phyloP scores from a whole-genome alignment of 2,888 invertebrate genomes.

The Hypomecis punctinalis region DNA sequence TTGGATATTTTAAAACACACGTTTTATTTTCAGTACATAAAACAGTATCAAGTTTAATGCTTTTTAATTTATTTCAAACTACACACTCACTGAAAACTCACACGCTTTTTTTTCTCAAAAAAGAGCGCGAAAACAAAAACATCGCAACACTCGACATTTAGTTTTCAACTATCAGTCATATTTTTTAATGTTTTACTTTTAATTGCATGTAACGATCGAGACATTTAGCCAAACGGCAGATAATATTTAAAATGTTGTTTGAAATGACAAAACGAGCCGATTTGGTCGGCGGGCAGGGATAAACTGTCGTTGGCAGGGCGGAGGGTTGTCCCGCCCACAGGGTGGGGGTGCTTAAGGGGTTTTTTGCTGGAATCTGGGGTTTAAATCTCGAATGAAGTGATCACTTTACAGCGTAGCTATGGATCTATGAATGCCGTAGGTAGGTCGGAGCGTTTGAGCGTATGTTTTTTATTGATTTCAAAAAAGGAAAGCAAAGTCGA shows the following conservation, averaged over 20 bases:
- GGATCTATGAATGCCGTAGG: no score
- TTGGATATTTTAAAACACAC: no score
- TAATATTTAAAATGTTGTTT: constrained; percentile 36
- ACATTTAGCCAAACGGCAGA: constrained; percentile 52
- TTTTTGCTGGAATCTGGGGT: constrained; percentile 16
- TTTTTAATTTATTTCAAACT: no score
- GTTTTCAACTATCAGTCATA: neutral
- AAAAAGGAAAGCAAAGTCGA: no score
- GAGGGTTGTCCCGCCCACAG: constrained; percentile 48
- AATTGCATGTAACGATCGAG: constrained; percentile 42
- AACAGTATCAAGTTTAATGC: no score
- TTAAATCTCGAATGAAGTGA: constrained; percentile 3
- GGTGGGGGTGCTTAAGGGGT: constrained; percentile 37
- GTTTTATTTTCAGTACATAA: no score
- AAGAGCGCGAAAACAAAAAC: constrained; percentile 6
- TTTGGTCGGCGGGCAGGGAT: constrained; percentile 64
- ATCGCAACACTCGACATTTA: neutral
- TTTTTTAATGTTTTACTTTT: constrained; percentile 25
- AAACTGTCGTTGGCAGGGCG: constrained; percentile 65
- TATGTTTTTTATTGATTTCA: no score
- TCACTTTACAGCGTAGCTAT: neutral
- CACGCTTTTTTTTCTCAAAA: constrained; percentile 30
- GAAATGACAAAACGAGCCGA: constrained; percentile 62
- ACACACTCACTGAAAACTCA: no score
- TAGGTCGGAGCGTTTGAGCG: no score